A percentile compares a stretch with the other conserved stretches of the same genome.
Conservation (phyloP, 2,888 invertebrate genomes). For the Neuroscelio doddi region DNA sequence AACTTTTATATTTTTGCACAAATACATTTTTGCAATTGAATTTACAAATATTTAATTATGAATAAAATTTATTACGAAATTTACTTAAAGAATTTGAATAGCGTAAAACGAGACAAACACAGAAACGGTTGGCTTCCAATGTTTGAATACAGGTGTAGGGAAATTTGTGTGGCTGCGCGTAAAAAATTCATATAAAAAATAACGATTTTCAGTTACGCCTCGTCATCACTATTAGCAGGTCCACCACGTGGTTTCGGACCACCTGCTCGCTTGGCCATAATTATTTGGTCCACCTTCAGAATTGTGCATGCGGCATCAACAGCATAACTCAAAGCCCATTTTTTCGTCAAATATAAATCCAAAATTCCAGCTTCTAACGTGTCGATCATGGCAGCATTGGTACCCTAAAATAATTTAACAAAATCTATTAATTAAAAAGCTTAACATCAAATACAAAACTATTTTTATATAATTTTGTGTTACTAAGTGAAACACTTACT, state of each 20-base stretch:
- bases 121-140: too few species aligned
- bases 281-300: slow-evolving; percentile 96
- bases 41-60: too few species aligned
- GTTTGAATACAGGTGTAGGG: too few species aligned
- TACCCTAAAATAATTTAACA: slow-evolving; percentile 71
- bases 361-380: slow-evolving; percentile 84
- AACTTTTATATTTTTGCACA: too few species aligned
- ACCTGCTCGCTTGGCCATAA: slow-evolving; percentile 98
- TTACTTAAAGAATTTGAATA: too few species aligned
- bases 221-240: slow-evolving; percentile 81
- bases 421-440: too few species aligned
- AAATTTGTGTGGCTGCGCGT: too few species aligned
- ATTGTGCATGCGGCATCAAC: slow-evolving; percentile 94
- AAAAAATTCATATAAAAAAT: neutral
- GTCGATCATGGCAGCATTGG: slow-evolving; percentile 81
- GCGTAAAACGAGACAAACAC: too few species aligned
- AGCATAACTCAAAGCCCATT: slow-evolving; percentile 97
- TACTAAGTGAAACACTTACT: too few species aligned
- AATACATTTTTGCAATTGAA: too few species aligned
- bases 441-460: neutral
- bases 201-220: slow-evolving; percentile 66
- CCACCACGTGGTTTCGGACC: slow-evolving; percentile 88
- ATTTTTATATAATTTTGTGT: neutral
- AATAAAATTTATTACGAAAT: too few species aligned
- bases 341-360: slow-evolving; percentile 89